Evolutionary conservation across 2,888 invertebrate species (phyloP), one percentile per base, ranked within the genome.

Genomic region (Agrotis clavis): DNA sequence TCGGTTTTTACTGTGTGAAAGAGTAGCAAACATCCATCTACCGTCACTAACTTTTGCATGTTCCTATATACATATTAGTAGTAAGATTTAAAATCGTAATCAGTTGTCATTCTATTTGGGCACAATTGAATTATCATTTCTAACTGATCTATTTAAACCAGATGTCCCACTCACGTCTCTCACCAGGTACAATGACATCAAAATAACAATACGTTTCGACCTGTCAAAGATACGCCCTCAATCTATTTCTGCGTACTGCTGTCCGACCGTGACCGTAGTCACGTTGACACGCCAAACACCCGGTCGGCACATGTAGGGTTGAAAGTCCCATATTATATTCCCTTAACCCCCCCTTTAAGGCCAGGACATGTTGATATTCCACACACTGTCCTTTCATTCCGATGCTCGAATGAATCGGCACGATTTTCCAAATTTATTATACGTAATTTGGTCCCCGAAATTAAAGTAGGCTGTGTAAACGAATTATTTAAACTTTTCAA

Each of bases 191-290:
- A 56, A 61, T 74, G 75, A 69, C 67, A 71, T 75, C 53, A 79
- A 61, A 74, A 66, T 70, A 83, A 84, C 77, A 84, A 86, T 68
- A 66, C 73, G 56, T 71, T 71, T 63, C 53, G 74, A 75, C 76
- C 61, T 73, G 71, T 86, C 80, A 77, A 71, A 80, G 80, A 79
- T 84, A 79, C 86, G 85, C 76, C 86, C 77, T 84, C 64, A 61
- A 56, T 86, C 79, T 86, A 87, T 87, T 85, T 87, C 47, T 74
- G 74, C 57, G 41, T 67, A 60, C 57, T 81, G 74, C 60, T 69
- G 69, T 62, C 67, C 75, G 82, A 62, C 86, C 87, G 59, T 84
- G 81, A 86, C 84, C 82, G 81, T 59, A 74, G 75, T 67, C 66
- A 70, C 77, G 75, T 83, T 72, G 67, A 83, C 72, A 77, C 77